These are phyloP conservation scores for Pheosia tremula DNA, from an alignment of 2,888 invertebrate species.

Conservation along the genomic window DNA sequence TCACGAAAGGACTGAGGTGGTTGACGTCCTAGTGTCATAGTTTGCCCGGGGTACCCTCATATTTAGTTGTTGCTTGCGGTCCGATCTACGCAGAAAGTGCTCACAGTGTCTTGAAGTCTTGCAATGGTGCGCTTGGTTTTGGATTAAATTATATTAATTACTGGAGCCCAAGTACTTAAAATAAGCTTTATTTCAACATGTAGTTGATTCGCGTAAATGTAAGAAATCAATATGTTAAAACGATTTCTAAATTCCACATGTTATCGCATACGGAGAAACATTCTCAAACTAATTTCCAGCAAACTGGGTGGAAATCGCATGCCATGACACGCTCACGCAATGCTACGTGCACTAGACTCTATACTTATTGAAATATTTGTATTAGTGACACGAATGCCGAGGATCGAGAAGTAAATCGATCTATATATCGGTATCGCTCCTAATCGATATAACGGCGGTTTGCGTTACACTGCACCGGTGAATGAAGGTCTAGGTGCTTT, in stretches of 20 bases:
- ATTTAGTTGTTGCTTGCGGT: too few species aligned
- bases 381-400: slow-evolving; percentile 42
- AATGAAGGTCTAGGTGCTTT: background rate
- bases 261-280: slow-evolving; percentile 6
- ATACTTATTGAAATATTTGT: slow-evolving; percentile 32
- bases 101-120: too few species aligned
- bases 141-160: too few species aligned
- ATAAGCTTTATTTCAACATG: too few species aligned
- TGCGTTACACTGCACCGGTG: background rate
- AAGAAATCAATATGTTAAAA: background rate
- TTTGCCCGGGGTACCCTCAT: too few species aligned
- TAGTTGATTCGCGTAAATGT: background rate
- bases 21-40: too few species aligned
- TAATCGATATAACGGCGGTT: slow-evolving; percentile 51
- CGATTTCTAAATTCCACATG: background rate
- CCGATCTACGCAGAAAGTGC: too few species aligned
- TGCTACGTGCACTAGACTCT: slow-evolving; percentile 26
- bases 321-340: slow-evolving; percentile 26
- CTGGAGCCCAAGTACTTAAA: too few species aligned
- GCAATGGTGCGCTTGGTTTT: too few species aligned
- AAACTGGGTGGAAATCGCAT: slow-evolving; percentile 24
- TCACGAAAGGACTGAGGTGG: too few species aligned
- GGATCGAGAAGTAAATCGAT: slow-evolving; percentile 41
- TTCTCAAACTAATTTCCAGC: slow-evolving; percentile 22
- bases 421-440: slow-evolving; percentile 35